A percentile compares a stretch with the other conserved stretches of the same genome.
These are phyloP conservation scores for Caerostris darwini DNA, from an alignment of 1,140 invertebrate genomes.

Conservation along the genomic window DNA sequence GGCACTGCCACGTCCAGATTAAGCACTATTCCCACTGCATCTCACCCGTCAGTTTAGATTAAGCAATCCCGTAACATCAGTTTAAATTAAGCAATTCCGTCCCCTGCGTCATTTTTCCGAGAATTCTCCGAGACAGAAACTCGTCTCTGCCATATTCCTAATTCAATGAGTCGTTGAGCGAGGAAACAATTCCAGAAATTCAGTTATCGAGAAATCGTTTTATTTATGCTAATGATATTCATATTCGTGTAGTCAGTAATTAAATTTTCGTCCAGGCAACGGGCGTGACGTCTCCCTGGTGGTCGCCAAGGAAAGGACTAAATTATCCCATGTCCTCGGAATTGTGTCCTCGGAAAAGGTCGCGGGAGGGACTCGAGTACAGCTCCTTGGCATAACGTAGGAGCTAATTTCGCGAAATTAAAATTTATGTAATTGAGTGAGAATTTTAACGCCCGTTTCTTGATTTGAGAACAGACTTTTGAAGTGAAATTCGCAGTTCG, in stretches of 20 bases:
- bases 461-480: no score
- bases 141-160: background rate
- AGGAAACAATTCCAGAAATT: constrained; percentile 50
- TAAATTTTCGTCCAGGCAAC: constrained; percentile 51
- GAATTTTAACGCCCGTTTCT: background rate
- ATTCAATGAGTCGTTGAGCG: constrained; percentile 7
- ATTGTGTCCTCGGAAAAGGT: background rate
- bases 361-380: background rate
- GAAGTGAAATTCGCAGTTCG: no score
- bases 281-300: background rate
- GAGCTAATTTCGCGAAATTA: background rate
- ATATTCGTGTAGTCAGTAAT: constrained; percentile 67
- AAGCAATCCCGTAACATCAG: constrained; percentile 9
- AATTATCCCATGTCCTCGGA: constrained; percentile 11
- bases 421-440: background rate
- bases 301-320: constrained; percentile 31
- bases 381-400: background rate
- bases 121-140: background rate
- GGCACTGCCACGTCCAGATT: background rate
- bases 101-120: constrained; percentile 10
- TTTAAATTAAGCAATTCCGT: constrained; percentile 37
- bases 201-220: constrained; percentile 67
- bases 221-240: constrained; percentile 72
- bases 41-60: background rate
- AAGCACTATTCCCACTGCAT: background rate